Percentiles rank a stretch among this genome's conserved stretches.
These are phyloP conservation scores for Anseranas semipalmata DNA, from an alignment of 2,113 vertebrate genomes.

Conservation along the genomic window DNA sequence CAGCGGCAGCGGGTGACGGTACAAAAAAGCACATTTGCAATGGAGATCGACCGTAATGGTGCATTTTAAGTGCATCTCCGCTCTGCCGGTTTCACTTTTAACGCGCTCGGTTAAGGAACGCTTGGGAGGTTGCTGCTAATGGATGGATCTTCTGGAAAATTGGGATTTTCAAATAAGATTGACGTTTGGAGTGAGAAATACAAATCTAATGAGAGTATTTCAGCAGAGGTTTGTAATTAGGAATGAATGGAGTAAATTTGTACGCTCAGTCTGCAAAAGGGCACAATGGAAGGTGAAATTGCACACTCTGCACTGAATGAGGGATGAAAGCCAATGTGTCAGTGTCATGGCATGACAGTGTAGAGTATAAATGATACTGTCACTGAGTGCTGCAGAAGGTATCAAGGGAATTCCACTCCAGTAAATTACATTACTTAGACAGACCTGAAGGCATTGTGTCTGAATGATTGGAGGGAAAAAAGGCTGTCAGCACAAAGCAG, in stretches of 20 bases:
- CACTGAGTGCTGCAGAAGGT: conserved; percentile 79
- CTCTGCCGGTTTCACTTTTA: conserved; percentile 58
- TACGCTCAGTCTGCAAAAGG: conserved; percentile 62
- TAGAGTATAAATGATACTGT: conserved; percentile 84
- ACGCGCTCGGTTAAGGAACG: conserved; percentile 71
- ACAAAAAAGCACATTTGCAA: conserved; percentile 70
- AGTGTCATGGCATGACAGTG: conserved; percentile 77
- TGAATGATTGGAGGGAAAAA: conserved; percentile 74
- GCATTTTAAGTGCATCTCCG: conserved; percentile 68
- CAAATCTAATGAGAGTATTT: conserved; percentile 78
- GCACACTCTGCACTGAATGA: conserved; percentile 67
- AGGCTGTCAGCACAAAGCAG: conserved; percentile 75
- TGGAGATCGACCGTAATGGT: conserved; percentile 75
- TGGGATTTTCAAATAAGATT: conserved; percentile 77
- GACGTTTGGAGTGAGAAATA: conserved; percentile 73
- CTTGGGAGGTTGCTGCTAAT: conserved; percentile 78
- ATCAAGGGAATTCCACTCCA: conserved; percentile 82
- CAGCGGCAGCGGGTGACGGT: neutral
- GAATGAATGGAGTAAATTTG: conserved; percentile 77
- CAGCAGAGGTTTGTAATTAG: conserved; percentile 80
- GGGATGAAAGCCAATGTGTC: conserved; percentile 79
- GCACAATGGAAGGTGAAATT: conserved; percentile 80
- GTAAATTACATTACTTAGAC: conserved; percentile 86
- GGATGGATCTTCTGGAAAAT: conserved; percentile 73
- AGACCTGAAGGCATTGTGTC: conserved; percentile 83